These are phyloP conservation scores for Pelosia muscerda DNA, from an alignment of 2,888 invertebrate species.

Conservation along the genomic window DNA sequence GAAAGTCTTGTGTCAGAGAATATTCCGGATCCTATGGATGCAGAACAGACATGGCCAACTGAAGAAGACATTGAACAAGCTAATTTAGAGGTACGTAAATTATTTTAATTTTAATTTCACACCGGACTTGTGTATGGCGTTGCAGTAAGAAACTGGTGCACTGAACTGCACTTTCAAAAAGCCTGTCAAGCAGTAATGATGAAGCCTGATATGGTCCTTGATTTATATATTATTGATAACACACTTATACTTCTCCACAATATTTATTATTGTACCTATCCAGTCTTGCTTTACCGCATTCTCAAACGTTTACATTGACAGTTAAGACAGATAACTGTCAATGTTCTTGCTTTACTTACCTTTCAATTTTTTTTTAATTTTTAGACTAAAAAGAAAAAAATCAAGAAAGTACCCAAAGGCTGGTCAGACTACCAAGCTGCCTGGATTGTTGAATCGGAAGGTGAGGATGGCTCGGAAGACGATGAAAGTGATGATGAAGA, in stretches of 20 bases:
- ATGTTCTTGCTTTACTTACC: too few relatives aligned
- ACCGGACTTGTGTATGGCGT: too few relatives aligned
- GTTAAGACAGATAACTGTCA: neutral
- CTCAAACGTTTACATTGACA: neutral
- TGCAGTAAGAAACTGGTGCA: too few relatives aligned
- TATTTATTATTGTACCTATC: too few relatives aligned
- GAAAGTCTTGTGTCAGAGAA: slow-evolving; percentile 93
- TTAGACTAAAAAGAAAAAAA: slow-evolving; percentile 87
- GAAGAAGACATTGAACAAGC: slow-evolving; percentile 94
- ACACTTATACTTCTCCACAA: too few relatives aligned
- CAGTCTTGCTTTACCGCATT: too few relatives aligned
- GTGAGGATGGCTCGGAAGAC: slow-evolving; percentile 81
- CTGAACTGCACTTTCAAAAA: too few relatives aligned
- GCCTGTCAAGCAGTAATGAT: too few relatives aligned
- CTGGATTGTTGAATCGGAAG: slow-evolving; percentile 94
- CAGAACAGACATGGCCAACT: slow-evolving; percentile 99
- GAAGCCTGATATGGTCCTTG: too few relatives aligned
- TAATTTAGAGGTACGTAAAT: slow-evolving; percentile 81
- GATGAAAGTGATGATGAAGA: slow-evolving; percentile 68
- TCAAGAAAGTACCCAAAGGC: slow-evolving; percentile 96
- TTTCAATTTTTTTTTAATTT: slow-evolving; percentile 4
- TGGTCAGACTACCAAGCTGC: slow-evolving; percentile 99
- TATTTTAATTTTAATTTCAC: neutral
- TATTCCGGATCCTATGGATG: slow-evolving; percentile 95
- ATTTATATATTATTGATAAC: too few relatives aligned